Evolutionary conservation across 2,888 invertebrate species (phyloP).

Genomic region (Agrochola lychnidis): DNA sequence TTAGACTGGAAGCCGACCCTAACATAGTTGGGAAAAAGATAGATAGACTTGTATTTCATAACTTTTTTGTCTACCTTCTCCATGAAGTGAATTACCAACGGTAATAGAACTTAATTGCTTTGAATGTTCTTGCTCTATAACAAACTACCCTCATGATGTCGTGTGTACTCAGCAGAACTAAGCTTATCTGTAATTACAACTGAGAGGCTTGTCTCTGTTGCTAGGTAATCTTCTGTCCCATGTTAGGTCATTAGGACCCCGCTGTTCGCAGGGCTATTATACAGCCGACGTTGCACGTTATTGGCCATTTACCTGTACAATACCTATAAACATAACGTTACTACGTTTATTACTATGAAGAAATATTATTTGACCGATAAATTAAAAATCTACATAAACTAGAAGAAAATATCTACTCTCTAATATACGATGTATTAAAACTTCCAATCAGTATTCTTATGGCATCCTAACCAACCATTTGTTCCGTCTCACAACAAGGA

Average conservation of each 20-base stretch:
- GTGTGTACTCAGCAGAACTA: neutral
- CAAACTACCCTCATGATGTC: neutral
- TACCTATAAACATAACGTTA: neutral
- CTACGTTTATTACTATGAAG: neutral
- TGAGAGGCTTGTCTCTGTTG: neutral
- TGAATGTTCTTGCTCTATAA: neutral
- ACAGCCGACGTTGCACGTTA: neutral
- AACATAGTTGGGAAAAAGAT: too few relatives aligned
- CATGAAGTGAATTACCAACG: neutral
- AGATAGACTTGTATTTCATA: neutral
- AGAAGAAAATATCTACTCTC: neutral
- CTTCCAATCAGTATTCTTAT: neutral
- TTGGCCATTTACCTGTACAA: neutral
- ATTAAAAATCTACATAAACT: neutral
- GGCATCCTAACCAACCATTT: neutral
- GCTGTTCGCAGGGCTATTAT: neutral
- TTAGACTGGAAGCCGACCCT: too few relatives aligned
- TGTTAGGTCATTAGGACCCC: slow-evolving; percentile 2
- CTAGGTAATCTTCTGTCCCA: neutral
- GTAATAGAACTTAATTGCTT: neutral
- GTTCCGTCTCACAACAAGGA: neutral
- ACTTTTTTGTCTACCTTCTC: neutral
- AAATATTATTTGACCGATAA: neutral
- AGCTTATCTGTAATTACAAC: slow-evolving; percentile 31
- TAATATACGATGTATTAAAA: neutral